phyloP scores from a whole-genome alignment of 2,888 invertebrate species.

The Erpobdella octoculata region DNA sequence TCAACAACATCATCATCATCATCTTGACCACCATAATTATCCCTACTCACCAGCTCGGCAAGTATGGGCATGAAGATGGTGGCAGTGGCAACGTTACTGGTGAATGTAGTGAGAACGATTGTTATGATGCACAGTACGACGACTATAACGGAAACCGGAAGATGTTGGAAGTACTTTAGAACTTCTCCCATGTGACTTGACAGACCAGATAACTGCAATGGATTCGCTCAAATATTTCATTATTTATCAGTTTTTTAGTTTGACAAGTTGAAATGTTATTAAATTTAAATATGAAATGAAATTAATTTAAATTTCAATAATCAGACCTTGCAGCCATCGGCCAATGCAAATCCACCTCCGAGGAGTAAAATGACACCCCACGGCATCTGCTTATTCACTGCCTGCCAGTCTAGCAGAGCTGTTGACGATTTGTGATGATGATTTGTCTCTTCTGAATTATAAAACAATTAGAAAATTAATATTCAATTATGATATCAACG shows the following conservation, averaged over 20 bases:
- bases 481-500: too few species aligned
- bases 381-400: slow-evolving; percentile 73
- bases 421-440: slow-evolving; percentile 23
- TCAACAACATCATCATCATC: too few species aligned
- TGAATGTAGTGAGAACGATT: slow-evolving; percentile 46
- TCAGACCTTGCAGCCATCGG: slow-evolving; percentile 67
- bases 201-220: slow-evolving; percentile 44
- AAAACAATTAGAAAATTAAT: too few species aligned
- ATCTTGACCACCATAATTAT: too few species aligned
- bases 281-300: neutral
- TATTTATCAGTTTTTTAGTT: too few species aligned
- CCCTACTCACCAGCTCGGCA: slow-evolving; percentile 39
- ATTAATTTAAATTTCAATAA: neutral
- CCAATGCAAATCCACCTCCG: slow-evolving; percentile 82
- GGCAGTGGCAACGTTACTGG: slow-evolving; percentile 47
- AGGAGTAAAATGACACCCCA: slow-evolving; percentile 82
- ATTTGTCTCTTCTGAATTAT: too few species aligned
- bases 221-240: too few species aligned
- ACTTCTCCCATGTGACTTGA: slow-evolving; percentile 44
- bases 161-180: slow-evolving; percentile 39
- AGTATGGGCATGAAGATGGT: slow-evolving; percentile 49
- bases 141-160: slow-evolving; percentile 44
- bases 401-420: slow-evolving; percentile 61
- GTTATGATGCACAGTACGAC: slow-evolving; percentile 44
- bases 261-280: neutral